Base-by-base conservation (phyloP, 2,888 invertebrate species). In the Macaria liturata region DNA sequence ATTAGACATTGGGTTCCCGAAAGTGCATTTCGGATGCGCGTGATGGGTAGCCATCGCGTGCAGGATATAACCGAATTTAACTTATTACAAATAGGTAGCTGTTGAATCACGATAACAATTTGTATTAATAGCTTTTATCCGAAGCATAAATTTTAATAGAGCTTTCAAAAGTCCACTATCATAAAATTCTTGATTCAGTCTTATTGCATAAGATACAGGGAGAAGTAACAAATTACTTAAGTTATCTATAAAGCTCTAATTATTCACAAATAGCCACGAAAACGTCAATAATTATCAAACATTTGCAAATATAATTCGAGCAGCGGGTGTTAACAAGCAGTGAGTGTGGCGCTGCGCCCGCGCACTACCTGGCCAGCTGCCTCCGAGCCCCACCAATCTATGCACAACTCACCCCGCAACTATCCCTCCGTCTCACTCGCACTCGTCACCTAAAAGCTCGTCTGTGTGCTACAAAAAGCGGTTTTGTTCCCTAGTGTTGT, bases 321-420 rank as follows among this genome's bases (percentile, higher is more conserved):
- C 81, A 83, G 74, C 81, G 74, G 71, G 88, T 86, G 89, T 86
- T 88, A 89, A 90, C 86, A 88, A 89, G 89, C 86, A 80, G 78
- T 78, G 88, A 85, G 83, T 85, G 79, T 81, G 79, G 84, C 86
- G 83, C 77, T 80, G 83, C 83, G 86, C 84, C 80, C 70, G 82
- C 78, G 79, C 84, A 85, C 89, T 90, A 89, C 91, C 89, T 89
- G 87, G 83, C 86, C 91, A 91, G 90, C 91, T 91, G 91, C 86
- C 81, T 80, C 75, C 62, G 79, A 75, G 78, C 91, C 89, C 91
- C 88, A 86, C 89, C 83, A 80, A 76, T 69, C 77, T 75, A 71
- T 74, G 75, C 75, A 70, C 78, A 78, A 75, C 80, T 81, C 81
- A 82, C 82, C 88, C 88, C 84, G 83, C 84, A 76, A 83, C 83